Evolutionary conservation across 92 coral and sea anemone genomes (phyloP), one percentile per base, ranked within the genome.

Genomic region (Zoanthus gigantus): DNA sequence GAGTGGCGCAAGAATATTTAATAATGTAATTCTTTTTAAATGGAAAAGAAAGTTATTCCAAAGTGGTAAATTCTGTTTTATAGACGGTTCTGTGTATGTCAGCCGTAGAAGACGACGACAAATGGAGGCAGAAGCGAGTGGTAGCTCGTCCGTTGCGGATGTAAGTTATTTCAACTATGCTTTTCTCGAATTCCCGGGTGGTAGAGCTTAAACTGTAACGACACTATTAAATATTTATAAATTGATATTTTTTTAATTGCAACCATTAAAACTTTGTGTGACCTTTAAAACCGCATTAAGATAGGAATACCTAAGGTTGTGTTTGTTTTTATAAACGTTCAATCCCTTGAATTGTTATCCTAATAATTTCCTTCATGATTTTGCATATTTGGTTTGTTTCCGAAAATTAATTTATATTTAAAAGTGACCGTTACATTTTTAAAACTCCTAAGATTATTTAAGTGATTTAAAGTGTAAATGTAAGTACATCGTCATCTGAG

Each of bases 91-190:
- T 30, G 67, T 60, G 6, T 80, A 80, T 48, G 23, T 80, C 0
- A 80, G 85, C 28, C 85, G 85, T 0, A 45, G 85, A 13, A 80
- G 85, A 48, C 9, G 85, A 28, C 74, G 85, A n/a, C 85, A 80
- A 7, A 65, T 80, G 74, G 74, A 80, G 6, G 14, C 85, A 12
- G 85, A 80, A 79, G 42, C 15, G 0, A 29, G 60, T 1, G 14
- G 45, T 0, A 8, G 58, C 9, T 67, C 85, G 1, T 6, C 85
- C 10, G 46, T 3, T 7, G 74, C 60, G 9, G 85, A 80, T 9
- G 85, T 80, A 80, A 80, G 85, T 17, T 23, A 80, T 80, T 65
- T 44, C n/a, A 80, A 65, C 34, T 63, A 80, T 80, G 83, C 52
- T 5, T 42, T 7, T 30, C 46, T 16, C 32, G 52, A 8, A 23